A percentile compares a stretch with the other conserved stretches of the same genome.
These are phyloP conservation scores for Serrognathus titanus DNA, from an alignment of 2,888 invertebrate genomes.

Conservation along the genomic window DNA sequence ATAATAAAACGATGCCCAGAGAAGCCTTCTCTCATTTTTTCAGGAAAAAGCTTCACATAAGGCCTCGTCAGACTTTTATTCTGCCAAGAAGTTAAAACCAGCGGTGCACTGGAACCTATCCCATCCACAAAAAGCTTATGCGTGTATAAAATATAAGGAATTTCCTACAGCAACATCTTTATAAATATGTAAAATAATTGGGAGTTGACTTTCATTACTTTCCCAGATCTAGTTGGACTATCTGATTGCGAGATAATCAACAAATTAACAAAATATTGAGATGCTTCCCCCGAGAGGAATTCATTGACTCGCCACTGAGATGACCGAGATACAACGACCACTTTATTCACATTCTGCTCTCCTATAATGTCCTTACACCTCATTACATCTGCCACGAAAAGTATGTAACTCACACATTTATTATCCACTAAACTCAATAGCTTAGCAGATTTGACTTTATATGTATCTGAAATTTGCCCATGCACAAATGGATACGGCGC, in stretches of 20 bases:
- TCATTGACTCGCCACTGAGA: constrained; percentile 74
- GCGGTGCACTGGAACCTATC: constrained; percentile 64
- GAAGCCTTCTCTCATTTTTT: constrained; percentile 65
- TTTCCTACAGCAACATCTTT: constrained; percentile 52
- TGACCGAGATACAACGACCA: constrained; percentile 66
- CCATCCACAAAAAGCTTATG: constrained; percentile 72
- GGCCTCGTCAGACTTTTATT: constrained; percentile 61
- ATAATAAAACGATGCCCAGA: constrained; percentile 72
- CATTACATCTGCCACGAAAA: constrained; percentile 65
- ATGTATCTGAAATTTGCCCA: constrained; percentile 57
- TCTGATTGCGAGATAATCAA: constrained; percentile 64
- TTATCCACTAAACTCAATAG: constrained; percentile 45
- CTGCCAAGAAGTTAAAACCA: constrained; percentile 70
- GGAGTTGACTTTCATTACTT: not conserved
- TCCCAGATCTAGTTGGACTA: not conserved
- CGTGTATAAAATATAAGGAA: constrained; percentile 70
- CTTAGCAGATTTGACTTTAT: constrained; percentile 50
- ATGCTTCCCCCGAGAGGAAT: constrained; percentile 59
- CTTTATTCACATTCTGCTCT: constrained; percentile 60
- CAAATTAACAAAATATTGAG: constrained; percentile 67
- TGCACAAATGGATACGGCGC: constrained; percentile 60
- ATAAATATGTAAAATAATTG: not conserved
- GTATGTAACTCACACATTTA: constrained; percentile 62
- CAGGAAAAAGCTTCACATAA: constrained; percentile 64
- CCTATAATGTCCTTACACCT: constrained; percentile 58